Evolutionary conservation across 2,888 invertebrate species (phyloP), one percentile per base, ranked within the genome.

Genomic region (Drosophila kuntzei): DNA sequence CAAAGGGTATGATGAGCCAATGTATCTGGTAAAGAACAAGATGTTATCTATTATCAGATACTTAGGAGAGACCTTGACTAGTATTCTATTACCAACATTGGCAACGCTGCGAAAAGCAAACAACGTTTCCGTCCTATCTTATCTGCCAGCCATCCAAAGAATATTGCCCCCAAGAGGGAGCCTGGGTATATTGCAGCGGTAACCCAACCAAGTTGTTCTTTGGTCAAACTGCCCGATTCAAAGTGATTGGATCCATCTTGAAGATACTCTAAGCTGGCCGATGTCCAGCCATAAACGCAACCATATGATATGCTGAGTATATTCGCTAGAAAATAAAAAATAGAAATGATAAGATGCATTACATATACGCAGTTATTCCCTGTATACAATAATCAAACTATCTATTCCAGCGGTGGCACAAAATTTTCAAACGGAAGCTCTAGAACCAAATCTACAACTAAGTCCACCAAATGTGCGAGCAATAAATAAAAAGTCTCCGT

Each of bases 1-100:
- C 89, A 16, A 87, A 69, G 0, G 79, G 71, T 37, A 90, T 84
- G 0, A 88, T 71, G 4, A 77, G 25, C 87, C 66, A 66, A 22
- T 62, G 62, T 1, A 44, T 9, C 66, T 66, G 37, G 11, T 0
- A 11, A 18, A 49, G n/a, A 11, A 5, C 0, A 7, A 20, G 3
- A n/a, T 18, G 3, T 22, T 27, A 16, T 25, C 9, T 11, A 6
- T n/a, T 29, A 27, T 5, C 11, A 11, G 11, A 4, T 9, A 9
- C 3, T 37, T 9, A 1, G 16, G 0, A 16, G 14, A 37, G 8
- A 16, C 11, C 22, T 8, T 34, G 16, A 37, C 0, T 12, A 22
- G 22, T 1, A 29, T 50, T 25, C 5, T n/a, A 25, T 43, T 50
- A 61, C 66, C 49, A 50, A 18, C 34, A 66, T 22, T 11, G 66